Base-by-base conservation (phyloP, 2,113 vertebrate species). In the Dendropsophus ebraccatus region DNA sequence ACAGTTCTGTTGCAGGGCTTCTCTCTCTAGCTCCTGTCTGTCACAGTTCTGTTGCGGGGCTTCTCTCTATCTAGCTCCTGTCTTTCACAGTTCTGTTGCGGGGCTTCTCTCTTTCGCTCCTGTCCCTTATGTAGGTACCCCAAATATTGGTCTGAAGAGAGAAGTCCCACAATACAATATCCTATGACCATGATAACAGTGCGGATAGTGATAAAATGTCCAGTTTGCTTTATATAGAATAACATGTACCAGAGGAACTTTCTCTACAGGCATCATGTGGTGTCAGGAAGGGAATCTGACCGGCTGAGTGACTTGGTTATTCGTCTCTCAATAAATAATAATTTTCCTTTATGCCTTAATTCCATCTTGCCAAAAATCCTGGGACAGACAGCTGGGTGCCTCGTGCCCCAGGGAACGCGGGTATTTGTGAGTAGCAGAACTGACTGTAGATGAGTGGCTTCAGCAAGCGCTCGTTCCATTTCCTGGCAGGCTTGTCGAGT, bases 381-480 rank as follows among this genome's bases (percentile, higher is more conserved):
- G 49, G 84, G n/a, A 80, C 65, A 60, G 76, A 49, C 84, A 86
- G 77, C 84, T 81, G 84, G 76, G 76, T 86, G 84, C 76, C 49
- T 86, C 35, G 5, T 86, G 76, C 76, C 65, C 65, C n/a, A n/a
- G 49, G 76, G 52, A 73, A 19, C 50, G 73, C 21, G 62, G n/a
- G 32, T 73, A 58, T 45, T 49, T 45, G 13, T 72, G 52, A 58
- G 49, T 32, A 73, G 49, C 35, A 56, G 76, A 80, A 80, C 10
- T 79, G 60, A 45, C 84, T 72, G 74, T 79, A 56, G 62, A 85
- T 73, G 76, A 58, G 49, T 52, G 60, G 19, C 35, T 60, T 56
- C n/a, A 60, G 23, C 49, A 56, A 45, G 37, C 32, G n/a, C 84
- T 28, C 78, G 16, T 73, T 86, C 65, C 65, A 32, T 37, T 80